phyloP scores from a whole-genome alignment of 2,113 vertebrate species.

The Dicerorhinus sumatrensis region DNA sequence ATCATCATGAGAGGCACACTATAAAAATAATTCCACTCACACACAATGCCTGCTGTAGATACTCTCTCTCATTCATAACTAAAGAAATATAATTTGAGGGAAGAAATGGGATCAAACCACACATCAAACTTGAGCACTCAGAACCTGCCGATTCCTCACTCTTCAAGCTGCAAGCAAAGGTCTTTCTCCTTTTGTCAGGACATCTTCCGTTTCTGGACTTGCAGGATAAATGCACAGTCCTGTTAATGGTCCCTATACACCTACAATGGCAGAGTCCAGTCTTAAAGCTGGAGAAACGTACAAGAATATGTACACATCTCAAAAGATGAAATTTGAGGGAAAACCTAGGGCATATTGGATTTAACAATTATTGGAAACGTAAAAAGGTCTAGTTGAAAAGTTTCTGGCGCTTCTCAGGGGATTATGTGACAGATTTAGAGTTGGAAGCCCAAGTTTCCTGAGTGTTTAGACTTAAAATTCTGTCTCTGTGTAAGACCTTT shows the following conservation, averaged over 20 bases:
- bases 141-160: not conserved
- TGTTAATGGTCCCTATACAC: not conserved
- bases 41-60: not conserved
- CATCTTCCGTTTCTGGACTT: not conserved
- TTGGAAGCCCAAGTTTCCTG: not conserved
- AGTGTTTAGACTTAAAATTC: slow-evolving; percentile 66
- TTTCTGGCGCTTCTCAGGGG: slow-evolving; percentile 40
- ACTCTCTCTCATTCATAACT: not conserved
- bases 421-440: not conserved
- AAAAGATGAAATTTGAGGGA: not conserved
- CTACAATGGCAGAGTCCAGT: not conserved
- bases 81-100: not conserved
- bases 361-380: not conserved
- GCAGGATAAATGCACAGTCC: not conserved
- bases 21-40: not conserved
- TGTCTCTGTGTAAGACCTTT: slow-evolving; percentile 66
- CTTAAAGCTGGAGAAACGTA: not conserved
- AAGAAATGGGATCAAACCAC: not conserved
- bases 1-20: not conserved
- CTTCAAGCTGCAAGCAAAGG: not conserved
- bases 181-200: not conserved
- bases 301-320: not conserved
- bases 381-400: slow-evolving; percentile 5
- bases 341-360: not conserved
- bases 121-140: not conserved